Evolutionary conservation across 2,888 invertebrate species (phyloP), one percentile per base, ranked within the genome.

Genomic region (Scotopteryx bipunctaria): DNA sequence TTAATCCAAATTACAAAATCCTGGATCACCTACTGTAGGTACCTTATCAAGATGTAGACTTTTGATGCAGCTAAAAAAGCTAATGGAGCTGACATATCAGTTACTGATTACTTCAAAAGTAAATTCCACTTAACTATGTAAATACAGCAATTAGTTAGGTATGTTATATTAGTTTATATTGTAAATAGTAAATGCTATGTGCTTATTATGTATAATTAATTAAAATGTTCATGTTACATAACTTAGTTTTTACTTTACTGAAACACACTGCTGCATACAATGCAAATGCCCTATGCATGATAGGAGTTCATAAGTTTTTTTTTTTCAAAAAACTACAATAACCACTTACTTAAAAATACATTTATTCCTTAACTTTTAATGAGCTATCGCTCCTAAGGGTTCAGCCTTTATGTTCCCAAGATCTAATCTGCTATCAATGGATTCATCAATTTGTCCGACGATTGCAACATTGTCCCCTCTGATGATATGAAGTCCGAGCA

Each of bases 381-480:
- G 96, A 59, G 93, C 93, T 64, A 97, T 95, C 45, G 96, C 93
- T 69, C 94, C 95, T 58, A 97, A 83, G 0, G 96, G 96, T 82
- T 97, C 96, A 41, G 96, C 96, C 81, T 95, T 93, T 64, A 97
- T 95, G 64, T 93, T 94, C 16, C 94, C 92, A 66, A 96, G 91
- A 78, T 96, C 96, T 67, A 96, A 80, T 75, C 96, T 91, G 56
- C 96, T 94, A 76, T 97, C 96, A 64, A 96, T 91, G 56, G 94
- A 94, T 74, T 97, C 96, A 73, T 97, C 96, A 66, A 97, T 92
- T 81, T 95, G 94, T 31, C 96, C 96, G 56, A 97, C 94, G 32
- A 97, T 94, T 2, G 96, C 96, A 92, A 99, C 97, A 90, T 99
- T 99, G 77, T 99, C 99, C 55, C 99, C 99, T 70, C 99, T 92